A percentile compares a stretch with the other conserved stretches of the same genome.
Conservation (phyloP, 2,888 invertebrate genomes). For the Trichogramma dendrolimi region DNA sequence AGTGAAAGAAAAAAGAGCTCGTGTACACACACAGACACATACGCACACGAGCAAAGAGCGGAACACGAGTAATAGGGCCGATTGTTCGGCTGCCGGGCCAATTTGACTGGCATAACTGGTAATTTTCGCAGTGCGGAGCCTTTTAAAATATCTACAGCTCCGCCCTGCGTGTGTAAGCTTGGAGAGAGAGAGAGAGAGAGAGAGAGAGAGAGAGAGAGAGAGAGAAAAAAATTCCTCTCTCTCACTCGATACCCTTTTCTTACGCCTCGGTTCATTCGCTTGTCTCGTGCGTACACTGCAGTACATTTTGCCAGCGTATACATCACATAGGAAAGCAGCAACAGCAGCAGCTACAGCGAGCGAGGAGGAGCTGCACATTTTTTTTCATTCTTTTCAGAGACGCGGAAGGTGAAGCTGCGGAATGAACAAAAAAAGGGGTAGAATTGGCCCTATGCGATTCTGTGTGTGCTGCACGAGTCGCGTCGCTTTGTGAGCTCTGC, state of each 20-base stretch:
- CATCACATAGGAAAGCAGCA: too few relatives aligned
- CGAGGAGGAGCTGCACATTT: too few relatives aligned
- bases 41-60: slow-evolving; percentile 36
- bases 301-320: too few relatives aligned
- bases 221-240: background rate
- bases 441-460: slow-evolving; percentile 13
- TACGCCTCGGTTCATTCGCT: too few relatives aligned
- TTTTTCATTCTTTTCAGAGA: too few relatives aligned
- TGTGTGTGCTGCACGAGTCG: too few relatives aligned
- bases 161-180: slow-evolving; percentile 3
- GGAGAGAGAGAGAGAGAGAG: background rate
- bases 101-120: slow-evolving; percentile 50
- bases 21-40: slow-evolving; percentile 27
- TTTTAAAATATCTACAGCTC: slow-evolving; percentile 7
- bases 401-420: slow-evolving; percentile 16
- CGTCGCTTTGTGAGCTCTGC: too few relatives aligned
- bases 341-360: too few relatives aligned
- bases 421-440: slow-evolving; percentile 13
- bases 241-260: background rate
- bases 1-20: slow-evolving; percentile 20
- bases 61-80: slow-evolving; percentile 49
- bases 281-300: too few relatives aligned
- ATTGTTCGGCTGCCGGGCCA: slow-evolving; percentile 51
- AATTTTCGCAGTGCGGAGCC: slow-evolving; percentile 41
- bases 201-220: background rate